Percentiles rank a stretch among this genome's conserved stretches.
These are phyloP conservation scores for Silvanus unidentatus DNA, from an alignment of 2,888 invertebrate genomes.

Conservation along the genomic window DNA sequence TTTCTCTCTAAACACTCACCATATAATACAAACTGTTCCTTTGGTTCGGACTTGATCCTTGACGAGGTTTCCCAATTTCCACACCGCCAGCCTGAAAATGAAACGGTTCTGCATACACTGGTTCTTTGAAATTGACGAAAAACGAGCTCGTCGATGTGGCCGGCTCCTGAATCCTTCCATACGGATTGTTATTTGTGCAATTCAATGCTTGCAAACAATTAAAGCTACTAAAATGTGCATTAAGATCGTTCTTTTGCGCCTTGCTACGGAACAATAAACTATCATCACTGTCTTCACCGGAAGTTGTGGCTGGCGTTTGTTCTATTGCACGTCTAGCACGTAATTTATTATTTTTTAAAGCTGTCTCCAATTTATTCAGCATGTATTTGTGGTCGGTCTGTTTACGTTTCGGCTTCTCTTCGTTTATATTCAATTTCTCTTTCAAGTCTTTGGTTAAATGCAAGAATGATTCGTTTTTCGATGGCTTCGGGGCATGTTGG, in stretches of 20 bases:
- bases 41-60: slow-evolving; percentile 23
- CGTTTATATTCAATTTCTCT: slow-evolving; percentile 17
- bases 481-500: slow-evolving; percentile 36
- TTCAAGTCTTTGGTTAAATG: slow-evolving; percentile 21
- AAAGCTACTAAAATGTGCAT: slow-evolving; percentile 26
- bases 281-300: slow-evolving; percentile 41
- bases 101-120: slow-evolving; percentile 60
- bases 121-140: slow-evolving; percentile 48
- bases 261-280: slow-evolving; percentile 33
- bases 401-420: slow-evolving; percentile 16
- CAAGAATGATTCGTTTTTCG: slow-evolving; percentile 28
- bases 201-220: slow-evolving; percentile 44
- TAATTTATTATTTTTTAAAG: slow-evolving; percentile 50
- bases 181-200: slow-evolving; percentile 34
- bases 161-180: slow-evolving; percentile 37
- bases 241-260: slow-evolving; percentile 18
- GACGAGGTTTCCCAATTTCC: slow-evolving; percentile 17
- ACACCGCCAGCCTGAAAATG: slow-evolving; percentile 25
- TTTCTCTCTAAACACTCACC: slow-evolving; percentile 46
- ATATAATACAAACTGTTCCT: slow-evolving; percentile 47
- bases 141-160: slow-evolving; percentile 30
- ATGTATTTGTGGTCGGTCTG: slow-evolving; percentile 55
- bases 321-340: slow-evolving; percentile 28
- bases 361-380: slow-evolving; percentile 59
- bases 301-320: slow-evolving; percentile 29